Evolutionary conservation across 2,797 vertebrate genomes (phyloP), one percentile per base, ranked within the genome.

Genomic region (Tragopan temminckii): DNA sequence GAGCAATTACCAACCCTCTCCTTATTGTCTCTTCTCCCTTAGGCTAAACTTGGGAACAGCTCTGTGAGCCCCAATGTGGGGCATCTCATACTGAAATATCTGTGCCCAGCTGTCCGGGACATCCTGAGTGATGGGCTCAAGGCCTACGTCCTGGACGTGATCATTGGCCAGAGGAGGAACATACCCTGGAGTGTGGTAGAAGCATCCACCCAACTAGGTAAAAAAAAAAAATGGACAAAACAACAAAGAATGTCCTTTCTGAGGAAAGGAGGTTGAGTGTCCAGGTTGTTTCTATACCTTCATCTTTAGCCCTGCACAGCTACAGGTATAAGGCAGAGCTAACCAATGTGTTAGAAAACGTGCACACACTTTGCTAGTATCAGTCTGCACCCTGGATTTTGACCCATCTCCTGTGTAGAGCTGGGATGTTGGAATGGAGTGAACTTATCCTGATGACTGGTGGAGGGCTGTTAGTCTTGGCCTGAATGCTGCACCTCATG

Each of bases 11-110:
- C 42, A 80, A 33, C 68, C 20, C 20, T 77, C 25, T 63, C 20
- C 21, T n/a, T 87, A 33, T 45, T 84, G 2, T 38, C n/a, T 85
- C 6, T 80, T 86, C 7, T 88, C 46, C 13, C 8, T 50, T 97
- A 99, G 99, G 99, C 99, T 12, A 99, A 99, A 90, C 97, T 99
- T 87, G 99, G 99, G 24, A 99, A 99, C 97, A 99, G 99, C 95
- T 99, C 99, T 1, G 99, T 99, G 87, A 99, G 99, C 97, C 99
- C 99, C 67, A 99, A 99, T 0, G 98, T 99, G 78, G 99, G 99
- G 14, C 99, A 99, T 96, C 98, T 99, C 61, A 98, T 99, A 96
- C 98, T 99, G 96, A 99, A 99, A 97, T 99, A 99, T 96, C 97
- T 99, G 89, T 99, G 99, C 67, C 99, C 99, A 2, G 99, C 99